Evolutionary conservation across 2,797 vertebrate genomes (phyloP).

Genomic region (Pteropus rufus): DNA sequence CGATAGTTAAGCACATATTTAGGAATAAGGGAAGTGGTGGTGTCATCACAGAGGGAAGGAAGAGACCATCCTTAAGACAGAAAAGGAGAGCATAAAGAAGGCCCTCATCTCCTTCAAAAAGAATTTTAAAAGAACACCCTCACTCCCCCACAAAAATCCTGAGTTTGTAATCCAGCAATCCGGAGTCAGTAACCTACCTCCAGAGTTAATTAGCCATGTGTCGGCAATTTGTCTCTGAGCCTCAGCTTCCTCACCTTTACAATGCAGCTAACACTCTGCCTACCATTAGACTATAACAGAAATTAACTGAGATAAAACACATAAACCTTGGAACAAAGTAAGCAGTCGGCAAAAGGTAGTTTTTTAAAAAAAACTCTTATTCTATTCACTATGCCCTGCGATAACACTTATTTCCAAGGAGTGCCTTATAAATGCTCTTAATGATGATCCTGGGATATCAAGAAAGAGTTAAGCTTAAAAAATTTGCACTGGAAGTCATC

Average conservation of each 20-base stretch:
- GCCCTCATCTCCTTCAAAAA: not conserved
- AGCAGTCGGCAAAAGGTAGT: not conserved
- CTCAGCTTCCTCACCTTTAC: not conserved
- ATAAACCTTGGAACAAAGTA: not conserved
- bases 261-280: not conserved
- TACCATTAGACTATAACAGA: not conserved
- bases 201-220: not conserved
- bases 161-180: not conserved
- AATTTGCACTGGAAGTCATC: not conserved
- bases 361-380: constrained; percentile 1
- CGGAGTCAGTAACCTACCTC: not conserved
- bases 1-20: not conserved
- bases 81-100: not conserved
- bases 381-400: not conserved
- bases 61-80: not conserved
- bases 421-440: not conserved
- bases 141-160: not conserved
- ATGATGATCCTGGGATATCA: not conserved
- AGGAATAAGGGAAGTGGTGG: not conserved
- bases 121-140: not conserved
- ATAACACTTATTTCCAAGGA: not conserved
- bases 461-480: not conserved
- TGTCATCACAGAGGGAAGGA: not conserved
- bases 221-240: not conserved
- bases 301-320: constrained; percentile 11